phyloP scores from a whole-genome alignment of 2,888 invertebrate genomes.

The Dicycla oo region DNA sequence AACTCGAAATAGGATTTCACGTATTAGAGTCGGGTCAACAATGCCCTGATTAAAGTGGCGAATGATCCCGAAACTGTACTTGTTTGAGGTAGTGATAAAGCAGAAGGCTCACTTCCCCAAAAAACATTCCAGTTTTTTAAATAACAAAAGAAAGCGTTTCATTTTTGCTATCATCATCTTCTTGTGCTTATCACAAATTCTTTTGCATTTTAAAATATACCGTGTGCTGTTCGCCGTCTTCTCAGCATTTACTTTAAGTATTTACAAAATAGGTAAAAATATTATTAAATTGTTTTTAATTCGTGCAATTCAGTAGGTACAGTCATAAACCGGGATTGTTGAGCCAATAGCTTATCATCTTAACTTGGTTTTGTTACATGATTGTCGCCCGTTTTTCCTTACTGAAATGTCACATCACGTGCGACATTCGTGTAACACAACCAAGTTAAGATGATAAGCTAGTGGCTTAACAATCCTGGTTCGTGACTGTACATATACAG shows the following conservation, averaged over 20 bases:
- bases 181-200: not conserved
- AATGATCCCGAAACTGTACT: constrained; percentile 46
- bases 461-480: too few relatives aligned
- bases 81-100: not conserved
- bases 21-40: constrained; percentile 55
- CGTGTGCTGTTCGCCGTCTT: not conserved
- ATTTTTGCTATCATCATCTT: not conserved
- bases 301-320: not conserved
- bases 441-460: too few relatives aligned
- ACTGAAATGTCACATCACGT: too few relatives aligned
- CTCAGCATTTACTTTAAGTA: too few relatives aligned
- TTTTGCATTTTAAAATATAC: not conserved
- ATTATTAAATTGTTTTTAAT: not conserved
- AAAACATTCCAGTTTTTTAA: not conserved
- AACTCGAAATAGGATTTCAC: constrained; percentile 55
- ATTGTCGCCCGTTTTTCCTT: too few relatives aligned
- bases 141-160: not conserved
- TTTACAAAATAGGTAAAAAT: too few relatives aligned
- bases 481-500: too few relatives aligned
- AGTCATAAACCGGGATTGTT: too few relatives aligned
- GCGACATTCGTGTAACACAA: too few relatives aligned
- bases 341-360: too few relatives aligned
- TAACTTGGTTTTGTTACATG: too few relatives aligned
- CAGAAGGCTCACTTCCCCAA: constrained; percentile 36
- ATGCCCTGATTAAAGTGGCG: constrained; percentile 59